Evolutionary conservation across 2,113 vertebrate genomes (phyloP), one percentile per base, ranked within the genome.

Genomic region (Cyprinus carpio): DNA sequence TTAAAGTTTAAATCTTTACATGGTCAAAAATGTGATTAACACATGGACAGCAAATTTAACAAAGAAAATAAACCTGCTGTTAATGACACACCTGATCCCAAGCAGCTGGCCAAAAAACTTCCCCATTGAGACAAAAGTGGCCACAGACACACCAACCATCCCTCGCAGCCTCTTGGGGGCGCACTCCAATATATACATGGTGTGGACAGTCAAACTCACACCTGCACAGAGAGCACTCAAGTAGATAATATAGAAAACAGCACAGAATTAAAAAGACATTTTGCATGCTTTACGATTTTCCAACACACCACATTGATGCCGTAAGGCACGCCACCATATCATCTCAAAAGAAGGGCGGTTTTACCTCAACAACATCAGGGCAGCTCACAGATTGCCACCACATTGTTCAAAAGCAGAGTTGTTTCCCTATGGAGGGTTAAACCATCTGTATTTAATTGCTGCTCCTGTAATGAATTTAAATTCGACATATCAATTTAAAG

Each of bases 61-160:
- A 43, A 43, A 27, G 25, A 67, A 18, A 15, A 18, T 67, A 3
- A 67, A 67, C 6, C 29, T 31, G 15, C 64, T 67, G n/a, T n/a
- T 67, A 67, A 67, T 15, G 34, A 27, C 91, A 83, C 90, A 97
- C 96, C 95, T 95, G 91, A 97, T 93, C 80, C 96, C 96, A 85
- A 96, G 85, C 84, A 94, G 88, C 90, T 97, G 96, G 80, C 95
- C 96, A 29, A 16, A 65, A 27, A 96, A 95, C 89, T 94, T 97
- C 10, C 95, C 96, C 0, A 87, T 0, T 0, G 94, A 93, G 6
- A 91, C 37, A 23, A 93, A 93, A 69, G 92, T 93, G 4, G 91
- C 88, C 6, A 93, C 51, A 9, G 93, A 93, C 4, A 95, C 89
- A 0, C 94, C 93, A 54, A 94, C 89, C 85, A 94, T 89, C 58